Conservation (phyloP, 2,888 invertebrate genomes). For the Tubulanus polymorphus region DNA sequence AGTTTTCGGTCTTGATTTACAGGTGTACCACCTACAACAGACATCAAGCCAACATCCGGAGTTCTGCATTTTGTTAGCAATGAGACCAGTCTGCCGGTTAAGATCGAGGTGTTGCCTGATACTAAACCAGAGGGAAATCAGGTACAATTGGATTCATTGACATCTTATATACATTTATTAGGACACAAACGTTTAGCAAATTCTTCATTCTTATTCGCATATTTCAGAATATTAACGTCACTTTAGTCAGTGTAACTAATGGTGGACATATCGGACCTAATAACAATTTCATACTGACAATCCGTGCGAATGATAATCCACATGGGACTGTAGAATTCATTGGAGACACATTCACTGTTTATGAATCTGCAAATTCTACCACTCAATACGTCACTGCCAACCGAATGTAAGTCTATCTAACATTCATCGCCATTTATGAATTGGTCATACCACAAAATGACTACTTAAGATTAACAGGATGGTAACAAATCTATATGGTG, state of each 20-base stretch:
- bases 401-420: neutral
- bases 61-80: constrained; percentile 44
- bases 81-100: constrained; percentile 32
- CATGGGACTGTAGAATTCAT: constrained; percentile 42
- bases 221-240: constrained; percentile 38
- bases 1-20: neutral
- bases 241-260: constrained; percentile 29
- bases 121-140: constrained; percentile 40
- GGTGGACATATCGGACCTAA: constrained; percentile 34
- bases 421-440: too few relatives aligned
- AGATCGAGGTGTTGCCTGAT: constrained; percentile 37
- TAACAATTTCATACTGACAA: constrained; percentile 30
- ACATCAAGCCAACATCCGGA: constrained; percentile 42
- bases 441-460: too few relatives aligned
- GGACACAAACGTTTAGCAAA: neutral
- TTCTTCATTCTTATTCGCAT: too few relatives aligned
- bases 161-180: constrained; percentile 2
- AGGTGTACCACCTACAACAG: constrained; percentile 28
- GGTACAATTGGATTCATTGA: constrained; percentile 23
- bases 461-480: too few relatives aligned
- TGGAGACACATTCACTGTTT: constrained; percentile 21
- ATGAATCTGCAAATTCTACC: constrained; percentile 25
- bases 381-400: constrained; percentile 25
- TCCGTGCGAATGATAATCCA: constrained; percentile 47
- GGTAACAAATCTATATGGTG: too few relatives aligned